A percentile compares a stretch with the other conserved stretches of the same genome.
Conservation (phyloP, 1,140 invertebrate genomes). For the Cataglyphis hispanica region DNA sequence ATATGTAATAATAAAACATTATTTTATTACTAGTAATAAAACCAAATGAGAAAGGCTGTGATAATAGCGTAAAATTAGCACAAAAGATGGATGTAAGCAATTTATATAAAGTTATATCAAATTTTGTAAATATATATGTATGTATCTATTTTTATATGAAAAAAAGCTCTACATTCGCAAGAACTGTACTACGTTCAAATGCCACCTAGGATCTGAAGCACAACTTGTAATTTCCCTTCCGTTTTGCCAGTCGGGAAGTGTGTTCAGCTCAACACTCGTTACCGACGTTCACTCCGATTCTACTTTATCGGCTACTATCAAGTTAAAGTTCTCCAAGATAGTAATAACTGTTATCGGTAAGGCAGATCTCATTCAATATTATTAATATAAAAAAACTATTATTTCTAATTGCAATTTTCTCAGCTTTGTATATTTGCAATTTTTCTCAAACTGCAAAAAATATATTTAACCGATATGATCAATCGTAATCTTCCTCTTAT, state of each 20-base stretch:
- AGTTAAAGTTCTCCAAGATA: neutral
- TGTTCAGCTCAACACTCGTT: neutral
- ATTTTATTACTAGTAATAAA: neutral
- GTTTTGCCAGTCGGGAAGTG: neutral
- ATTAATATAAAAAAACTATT: neutral
- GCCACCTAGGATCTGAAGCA: conserved; percentile 5
- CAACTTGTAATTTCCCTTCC: neutral
- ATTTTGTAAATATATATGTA: neutral
- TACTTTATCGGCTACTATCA: conserved; percentile 33
- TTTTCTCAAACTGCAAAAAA: conserved; percentile 14
- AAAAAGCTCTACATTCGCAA: neutral
- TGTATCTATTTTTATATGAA: neutral
- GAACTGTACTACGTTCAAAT: conserved; percentile 35
- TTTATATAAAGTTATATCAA: neutral
- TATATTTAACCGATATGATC: neutral
- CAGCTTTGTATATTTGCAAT: neutral
- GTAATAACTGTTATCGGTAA: neutral
- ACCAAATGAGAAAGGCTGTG: too few species aligned
- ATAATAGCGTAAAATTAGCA: neutral
- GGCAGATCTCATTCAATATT: neutral
- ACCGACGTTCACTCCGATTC: conserved; percentile 4
- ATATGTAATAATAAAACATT: neutral
- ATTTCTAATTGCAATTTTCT: neutral
- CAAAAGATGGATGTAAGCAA: neutral
- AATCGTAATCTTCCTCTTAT: neutral